phyloP scores from a whole-genome alignment of 2,888 invertebrate genomes.

The Stenodema calcarata region DNA sequence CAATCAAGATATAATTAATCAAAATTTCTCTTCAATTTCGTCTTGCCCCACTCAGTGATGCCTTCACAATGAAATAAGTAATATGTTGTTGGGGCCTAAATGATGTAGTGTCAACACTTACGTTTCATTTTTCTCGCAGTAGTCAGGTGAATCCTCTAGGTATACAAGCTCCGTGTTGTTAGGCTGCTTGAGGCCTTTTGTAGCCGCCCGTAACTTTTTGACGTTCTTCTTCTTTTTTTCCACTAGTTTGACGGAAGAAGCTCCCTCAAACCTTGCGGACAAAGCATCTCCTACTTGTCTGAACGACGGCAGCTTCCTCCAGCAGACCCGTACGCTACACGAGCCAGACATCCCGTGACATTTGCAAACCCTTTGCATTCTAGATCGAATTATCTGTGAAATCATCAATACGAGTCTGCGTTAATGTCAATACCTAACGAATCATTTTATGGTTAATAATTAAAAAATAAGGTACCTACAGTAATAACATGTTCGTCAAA shows the following conservation, averaged over 20 bases:
- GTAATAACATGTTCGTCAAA: no score
- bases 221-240: conserved; percentile 70
- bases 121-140: conserved; percentile 85
- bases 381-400: conserved; percentile 55
- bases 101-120: conserved; percentile 62
- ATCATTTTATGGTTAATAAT: no score
- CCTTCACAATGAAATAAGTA: no score
- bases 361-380: conserved; percentile 87
- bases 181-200: conserved; percentile 82
- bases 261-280: conserved; percentile 83
- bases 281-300: conserved; percentile 79
- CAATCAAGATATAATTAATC: no score
- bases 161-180: conserved; percentile 90
- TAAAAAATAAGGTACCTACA: no score
- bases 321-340: conserved; percentile 88
- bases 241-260: conserved; percentile 79
- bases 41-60: no score
- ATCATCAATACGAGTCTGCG: background rate
- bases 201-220: conserved; percentile 75
- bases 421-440: no score
- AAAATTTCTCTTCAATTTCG: no score
- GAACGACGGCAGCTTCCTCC: conserved; percentile 82
- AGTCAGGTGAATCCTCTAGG: conserved; percentile 89
- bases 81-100: no score
- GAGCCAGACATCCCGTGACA: conserved; percentile 94